Evolutionary conservation across 2,113 vertebrate species (phyloP).

Genomic region (Odontophorus gujanensis): DNA sequence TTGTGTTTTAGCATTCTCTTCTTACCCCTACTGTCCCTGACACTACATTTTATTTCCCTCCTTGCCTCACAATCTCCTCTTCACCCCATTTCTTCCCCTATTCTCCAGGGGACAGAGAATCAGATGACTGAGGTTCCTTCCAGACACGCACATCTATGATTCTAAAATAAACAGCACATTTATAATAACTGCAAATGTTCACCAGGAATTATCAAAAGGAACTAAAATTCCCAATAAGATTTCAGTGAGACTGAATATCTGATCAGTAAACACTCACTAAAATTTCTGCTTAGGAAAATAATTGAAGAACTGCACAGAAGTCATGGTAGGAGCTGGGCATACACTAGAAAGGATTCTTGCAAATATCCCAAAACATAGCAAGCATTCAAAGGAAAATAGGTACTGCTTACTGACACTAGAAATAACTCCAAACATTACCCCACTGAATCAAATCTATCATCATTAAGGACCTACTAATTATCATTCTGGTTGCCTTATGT

Average conservation of each 20-base stretch:
- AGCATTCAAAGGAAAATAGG: not conserved
- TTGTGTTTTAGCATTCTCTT: not conserved
- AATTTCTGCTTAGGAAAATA: not conserved
- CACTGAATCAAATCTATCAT: not conserved
- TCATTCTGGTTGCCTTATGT: not conserved
- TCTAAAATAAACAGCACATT: not conserved
- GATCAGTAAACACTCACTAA: not conserved
- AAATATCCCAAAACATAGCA: not conserved
- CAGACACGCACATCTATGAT: not conserved
- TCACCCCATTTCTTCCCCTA: not conserved
- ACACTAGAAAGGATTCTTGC: not conserved
- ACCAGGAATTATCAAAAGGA: not conserved
- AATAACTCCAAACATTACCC: not conserved
- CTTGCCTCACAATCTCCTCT: not conserved
- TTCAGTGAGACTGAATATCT: not conserved
- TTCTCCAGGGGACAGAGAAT: accelerated
- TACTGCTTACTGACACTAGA: not conserved
- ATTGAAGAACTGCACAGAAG: not conserved
- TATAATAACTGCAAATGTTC: not conserved
- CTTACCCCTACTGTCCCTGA: not conserved
- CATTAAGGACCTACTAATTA: not conserved
- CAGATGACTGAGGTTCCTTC: not conserved
- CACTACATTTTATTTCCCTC: not conserved
- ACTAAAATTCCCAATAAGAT: no score
- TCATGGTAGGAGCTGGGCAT: not conserved